Evolutionary conservation across 2,797 vertebrate genomes (phyloP), one percentile per base, ranked within the genome.

Genomic region (Epinephelus malabaricus): DNA sequence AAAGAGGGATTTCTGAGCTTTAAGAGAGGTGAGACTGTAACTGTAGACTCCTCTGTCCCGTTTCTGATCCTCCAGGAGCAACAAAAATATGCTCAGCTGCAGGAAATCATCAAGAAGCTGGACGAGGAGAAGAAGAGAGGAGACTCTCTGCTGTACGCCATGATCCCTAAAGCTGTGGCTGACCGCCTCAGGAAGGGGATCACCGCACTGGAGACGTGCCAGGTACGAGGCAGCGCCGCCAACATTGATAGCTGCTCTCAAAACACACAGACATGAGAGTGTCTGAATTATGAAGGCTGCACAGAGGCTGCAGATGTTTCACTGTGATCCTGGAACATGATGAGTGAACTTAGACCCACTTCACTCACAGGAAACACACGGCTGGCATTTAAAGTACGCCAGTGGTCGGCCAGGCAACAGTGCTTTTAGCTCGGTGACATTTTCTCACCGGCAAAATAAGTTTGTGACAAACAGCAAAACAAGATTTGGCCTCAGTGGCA

Each of bases 61-160:
- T 69, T 76, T 78, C 45, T 56, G 71, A 81, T 77, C 69, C 84
- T 80, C 46, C 45, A 95, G 95, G 94, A 96, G 82, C 95, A 96
- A 78, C 94, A 96, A 55, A 96, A 96, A 88, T 94, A 95, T 17
- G 90, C 93, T 60, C 95, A 95, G 89, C 92, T 95, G 55, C 90
- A 93, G 84, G 94, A 95, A 88, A 95, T 95, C 81, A 94, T 96
- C 86, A 95, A 96, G 82, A 96, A 95, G 79, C 87, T 95, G 89
- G 94, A 95, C 2, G 89, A 96, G 54, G 94, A 96, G 90, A 95
- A 95, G 86, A 95, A 95, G 75, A 90, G 95, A 71, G 78, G 95
- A 1, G 94, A 96, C 72, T 96, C 94, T 6, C 83, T 95, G 81
- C 89, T 96, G 56, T 95, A 95, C 3, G 94, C 94, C 82, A 95